Evolutionary conservation across 23 tunicate genomes (phyloP).

Genomic region (Phallusia fumigata): DNA sequence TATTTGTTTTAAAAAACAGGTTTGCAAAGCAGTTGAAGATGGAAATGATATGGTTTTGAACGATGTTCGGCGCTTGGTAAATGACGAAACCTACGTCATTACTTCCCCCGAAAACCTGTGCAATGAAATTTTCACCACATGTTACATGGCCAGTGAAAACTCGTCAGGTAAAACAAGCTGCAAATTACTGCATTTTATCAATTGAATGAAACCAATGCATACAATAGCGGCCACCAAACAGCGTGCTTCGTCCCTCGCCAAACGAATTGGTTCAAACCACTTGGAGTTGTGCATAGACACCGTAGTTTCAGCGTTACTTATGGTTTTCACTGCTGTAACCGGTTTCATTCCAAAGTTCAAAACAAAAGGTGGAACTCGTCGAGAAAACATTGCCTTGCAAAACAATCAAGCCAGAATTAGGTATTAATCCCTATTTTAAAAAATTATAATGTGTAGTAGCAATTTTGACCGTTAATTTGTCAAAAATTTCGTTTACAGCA

Average conservation of each 20-base stretch:
- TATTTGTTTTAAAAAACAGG: not conserved
- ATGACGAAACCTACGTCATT: slow-evolving; percentile 18
- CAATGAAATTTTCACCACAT: slow-evolving; percentile 65
- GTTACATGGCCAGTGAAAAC: slow-evolving; percentile 90
- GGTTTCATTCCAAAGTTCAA: slow-evolving; percentile 81
- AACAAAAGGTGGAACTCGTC: slow-evolving; percentile 49
- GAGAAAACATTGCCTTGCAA: slow-evolving; percentile 80
- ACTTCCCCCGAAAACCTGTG: slow-evolving; percentile 66
- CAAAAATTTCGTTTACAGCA: too few species aligned
- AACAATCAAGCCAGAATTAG: slow-evolving; percentile 84
- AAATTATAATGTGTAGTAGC: too few species aligned
- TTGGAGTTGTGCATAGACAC: slow-evolving; percentile 48
- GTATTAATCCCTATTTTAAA: not conserved
- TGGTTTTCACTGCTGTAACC: slow-evolving; percentile 70
- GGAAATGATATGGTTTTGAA: slow-evolving; percentile 50
- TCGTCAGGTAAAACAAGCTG: slow-evolving; percentile 40
- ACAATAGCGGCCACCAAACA: slow-evolving; percentile 37
- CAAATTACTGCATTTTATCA: too few species aligned
- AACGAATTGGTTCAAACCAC: slow-evolving; percentile 72
- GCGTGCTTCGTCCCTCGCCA: slow-evolving; percentile 59
- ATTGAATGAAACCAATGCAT: not conserved
- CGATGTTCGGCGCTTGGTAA: slow-evolving; percentile 47
- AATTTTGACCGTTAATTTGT: too few species aligned
- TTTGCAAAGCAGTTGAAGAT: slow-evolving; percentile 44
- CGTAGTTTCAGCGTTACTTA: slow-evolving; percentile 58